Evolutionary conservation across 92 coral and sea anemone genomes (phyloP), one percentile per base, ranked within the genome.

Genomic region (Siderastrea radians): DNA sequence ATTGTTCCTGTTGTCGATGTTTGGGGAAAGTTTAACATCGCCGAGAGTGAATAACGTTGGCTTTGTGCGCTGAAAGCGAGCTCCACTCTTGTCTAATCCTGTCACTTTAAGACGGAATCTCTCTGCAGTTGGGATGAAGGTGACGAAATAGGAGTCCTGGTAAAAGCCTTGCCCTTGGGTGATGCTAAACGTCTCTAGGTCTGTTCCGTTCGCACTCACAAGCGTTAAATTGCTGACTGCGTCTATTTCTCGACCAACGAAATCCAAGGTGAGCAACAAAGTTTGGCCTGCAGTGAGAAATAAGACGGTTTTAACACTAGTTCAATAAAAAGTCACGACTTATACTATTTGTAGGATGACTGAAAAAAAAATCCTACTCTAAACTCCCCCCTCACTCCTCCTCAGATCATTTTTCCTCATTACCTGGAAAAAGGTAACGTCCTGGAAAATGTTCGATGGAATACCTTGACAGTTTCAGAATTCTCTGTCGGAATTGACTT

Each of bases 141-240:
- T 11, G 14, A 87, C 81, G 82, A 74, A 90, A 84, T 82, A 93
- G 10, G 83, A 81, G 14, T 84, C 74, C 63, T 77, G 76, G 88
- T 90, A 90, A 55, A 72, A 86, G 26, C 90, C 95, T 62, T 86
- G 70, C 6, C 96, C 96, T 71, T 80, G 86, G 49, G 85, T 70
- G 14, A 93, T 49, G 72, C 79, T 84, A 47, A 90, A 91, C 13
- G 89, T 86, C 75, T 82, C 88, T n/a, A 77, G 63, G 13, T 44
- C 49, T 72, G 73, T 83, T 71, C 90, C 96, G 43, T 72, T 6
- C 3, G 82, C 53, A 5, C 82, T 90, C 68, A 87, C 60, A 58
- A 93, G 72, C 13, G 82, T 71, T 43, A 89, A 52, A 26, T 73
- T 78, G 74, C 76, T 81, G 15, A 45, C 85, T 43, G 17, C 49